Base-by-base conservation (phyloP, 1,140 invertebrate species). In the Drosophila hydei region DNA sequence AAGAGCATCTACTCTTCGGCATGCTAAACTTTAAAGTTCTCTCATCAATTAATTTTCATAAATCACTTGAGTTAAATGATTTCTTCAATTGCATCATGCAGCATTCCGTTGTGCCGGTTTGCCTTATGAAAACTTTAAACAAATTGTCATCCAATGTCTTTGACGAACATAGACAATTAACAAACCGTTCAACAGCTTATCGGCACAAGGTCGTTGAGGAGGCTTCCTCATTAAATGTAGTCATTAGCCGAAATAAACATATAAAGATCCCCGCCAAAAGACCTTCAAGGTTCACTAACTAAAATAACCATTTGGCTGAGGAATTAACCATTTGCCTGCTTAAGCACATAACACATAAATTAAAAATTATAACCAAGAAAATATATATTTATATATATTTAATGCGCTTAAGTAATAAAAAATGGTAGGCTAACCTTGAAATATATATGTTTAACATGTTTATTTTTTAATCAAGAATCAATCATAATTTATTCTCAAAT, bases 1-100 rank as follows among this genome's bases (percentile, higher is more conserved):
- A 33, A 33, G 30, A 33, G 9, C 30, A 33, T 33, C 9, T 11
- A 9, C 1, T 11, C 30, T 33, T 33, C 30, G 30, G 11, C 9
- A 33, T 11, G 30, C 30, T 2, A 33, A 33, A 2, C 38, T 16
- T 2, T 1, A 40, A 16, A 16, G 4, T 40, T 40, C 38, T 16
- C 14, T 1, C n/a, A 16, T 16, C 6, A 14, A 42, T 42, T 14
- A 8, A 33, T 58, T 38, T 36, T 18, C 51, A 64, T 56, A 56
- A 51, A 60, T 42, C 38, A 48, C n/a, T 14, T 30, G 9, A 12
- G 14, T 51, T 33, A 61, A 69, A 73, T 73, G 64, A 51, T 61
- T 56, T 56, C 38, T 73, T 25, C 64, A 73, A 69, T 73, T 73
- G 65, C 64, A 60, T 68, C 70, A 69, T 58, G 36, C 23, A 4